phyloP scores from a whole-genome alignment of 2,797 vertebrate genomes.

The Tenualosa thibaudeaui region DNA sequence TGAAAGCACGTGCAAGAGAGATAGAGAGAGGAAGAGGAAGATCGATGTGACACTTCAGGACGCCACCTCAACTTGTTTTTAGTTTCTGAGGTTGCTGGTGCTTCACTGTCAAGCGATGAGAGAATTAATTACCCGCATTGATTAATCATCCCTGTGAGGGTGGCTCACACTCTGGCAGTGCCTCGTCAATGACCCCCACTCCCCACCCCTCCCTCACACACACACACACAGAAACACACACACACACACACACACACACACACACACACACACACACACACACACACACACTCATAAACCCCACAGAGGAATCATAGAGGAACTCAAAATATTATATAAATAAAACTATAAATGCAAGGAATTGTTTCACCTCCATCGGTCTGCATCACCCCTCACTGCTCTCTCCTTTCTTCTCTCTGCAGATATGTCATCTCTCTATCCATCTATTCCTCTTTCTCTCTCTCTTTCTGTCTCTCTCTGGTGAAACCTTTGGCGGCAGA shows the following conservation, averaged over 20 bases:
- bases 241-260: background rate
- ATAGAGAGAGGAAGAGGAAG: background rate
- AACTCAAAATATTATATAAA: background rate
- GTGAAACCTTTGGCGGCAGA: constrained; percentile 52
- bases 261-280: background rate
- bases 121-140: constrained; percentile 46
- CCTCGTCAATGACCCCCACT: background rate
- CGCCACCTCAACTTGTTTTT: background rate
- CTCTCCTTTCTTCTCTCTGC: background rate
- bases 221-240: background rate
- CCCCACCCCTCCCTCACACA: background rate
- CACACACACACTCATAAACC: too few relatives aligned
- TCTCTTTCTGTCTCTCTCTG: constrained; percentile 7
- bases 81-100: background rate
- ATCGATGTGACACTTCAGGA: constrained; percentile 6
- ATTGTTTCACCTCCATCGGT: background rate
- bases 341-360: background rate
- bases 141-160: constrained; percentile 28
- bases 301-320: background rate
- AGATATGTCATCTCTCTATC: background rate
- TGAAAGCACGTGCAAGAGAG: background rate
- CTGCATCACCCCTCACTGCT: background rate
- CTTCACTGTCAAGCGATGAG: constrained; percentile 28
- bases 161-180: constrained; percentile 12
- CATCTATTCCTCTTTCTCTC: background rate